A percentile compares a stretch with the other conserved stretches of the same genome.
These are phyloP conservation scores for Brachyistius frenatus DNA, from an alignment of 2,113 vertebrate genomes.

Conservation along the genomic window DNA sequence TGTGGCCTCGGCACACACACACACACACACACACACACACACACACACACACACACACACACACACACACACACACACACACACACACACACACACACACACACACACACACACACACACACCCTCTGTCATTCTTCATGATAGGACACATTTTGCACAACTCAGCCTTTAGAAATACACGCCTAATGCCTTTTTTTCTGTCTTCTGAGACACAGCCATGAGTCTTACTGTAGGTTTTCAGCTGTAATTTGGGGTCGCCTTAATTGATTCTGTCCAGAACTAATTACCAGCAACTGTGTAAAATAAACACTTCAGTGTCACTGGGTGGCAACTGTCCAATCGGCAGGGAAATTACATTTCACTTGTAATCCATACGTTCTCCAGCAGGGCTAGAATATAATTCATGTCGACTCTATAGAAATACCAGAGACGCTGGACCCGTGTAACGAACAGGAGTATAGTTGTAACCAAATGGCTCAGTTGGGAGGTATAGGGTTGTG, in stretches of 20 bases:
- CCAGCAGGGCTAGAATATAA: slow-evolving; percentile 63
- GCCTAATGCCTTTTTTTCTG: slow-evolving; percentile 35
- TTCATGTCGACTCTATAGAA: slow-evolving; percentile 74
- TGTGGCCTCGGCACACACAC: background rate
- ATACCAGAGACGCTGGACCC: slow-evolving; percentile 59
- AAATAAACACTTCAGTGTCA: slow-evolving; percentile 80
- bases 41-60: slow-evolving; percentile 59
- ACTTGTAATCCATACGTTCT: slow-evolving; percentile 78
- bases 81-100: background rate
- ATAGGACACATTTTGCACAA: slow-evolving; percentile 62
- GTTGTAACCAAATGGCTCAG: slow-evolving; percentile 81
- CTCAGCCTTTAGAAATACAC: slow-evolving; percentile 46
- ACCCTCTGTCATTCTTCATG: slow-evolving; percentile 59
- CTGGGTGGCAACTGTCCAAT: slow-evolving; percentile 69
- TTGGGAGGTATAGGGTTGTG: slow-evolving; percentile 82
- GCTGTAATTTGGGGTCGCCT: slow-evolving; percentile 60
- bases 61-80: slow-evolving; percentile 45
- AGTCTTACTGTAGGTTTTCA: slow-evolving; percentile 59
- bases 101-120: slow-evolving; percentile 32
- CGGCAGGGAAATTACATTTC: slow-evolving; percentile 73
- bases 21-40: slow-evolving; percentile 40
- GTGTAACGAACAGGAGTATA: slow-evolving; percentile 77
- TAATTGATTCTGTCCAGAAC: slow-evolving; percentile 77
- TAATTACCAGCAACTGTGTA: slow-evolving; percentile 74
- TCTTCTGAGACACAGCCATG: slow-evolving; percentile 33